Evolutionary conservation across 2,113 vertebrate species (phyloP).

Genomic region (Oryctolagus cuniculus): mOryCun1.1 NC_091443.1:27259001-27259500

Average conservation of each 20-base stretch:
- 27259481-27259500: not conserved
- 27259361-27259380: not conserved
- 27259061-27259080: not conserved
- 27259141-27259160: not conserved
- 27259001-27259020: not conserved
- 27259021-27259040: not conserved
- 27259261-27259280: not conserved
- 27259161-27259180: not conserved
- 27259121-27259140: not conserved
- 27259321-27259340: not conserved
- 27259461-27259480: not conserved
- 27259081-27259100: not conserved
- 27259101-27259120: not conserved
- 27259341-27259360: slow-evolving; percentile 44
- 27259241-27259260: not conserved
- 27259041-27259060: not conserved
- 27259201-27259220: not conserved
- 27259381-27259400: not conserved
- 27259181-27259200: not conserved
- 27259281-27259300: not conserved
- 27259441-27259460: not conserved
- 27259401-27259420: not conserved
- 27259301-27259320: slow-evolving; percentile 29
- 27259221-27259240: slow-evolving; percentile 42
- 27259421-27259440: not conserved